phyloP scores from a whole-genome alignment of 2,113 vertebrate species.

The Xenopus borealis region DNA sequence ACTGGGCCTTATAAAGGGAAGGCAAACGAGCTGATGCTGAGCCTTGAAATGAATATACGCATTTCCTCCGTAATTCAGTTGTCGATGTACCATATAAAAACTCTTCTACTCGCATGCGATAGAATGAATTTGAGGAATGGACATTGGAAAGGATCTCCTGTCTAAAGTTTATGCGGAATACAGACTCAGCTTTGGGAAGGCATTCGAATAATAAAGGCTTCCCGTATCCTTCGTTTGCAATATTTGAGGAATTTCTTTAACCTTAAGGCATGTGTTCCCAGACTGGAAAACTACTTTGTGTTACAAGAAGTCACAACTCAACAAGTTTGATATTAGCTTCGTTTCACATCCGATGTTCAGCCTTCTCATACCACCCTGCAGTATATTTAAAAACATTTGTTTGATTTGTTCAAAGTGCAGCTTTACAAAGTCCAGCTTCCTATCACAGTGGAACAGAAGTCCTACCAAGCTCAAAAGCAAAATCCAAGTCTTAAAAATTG shows the following conservation, averaged over 20 bases:
- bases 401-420: not conserved
- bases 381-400: not conserved
- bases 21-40: too few species aligned
- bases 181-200: too few species aligned
- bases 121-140: too few species aligned
- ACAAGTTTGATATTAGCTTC: not conserved
- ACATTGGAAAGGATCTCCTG: too few species aligned
- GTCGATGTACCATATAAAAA: too few species aligned
- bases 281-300: constrained; percentile 8
- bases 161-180: too few species aligned
- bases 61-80: too few species aligned
- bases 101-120: too few species aligned
- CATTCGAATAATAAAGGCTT: too few species aligned
- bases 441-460: not conserved
- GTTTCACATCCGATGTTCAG: not conserved
- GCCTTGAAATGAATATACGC: too few species aligned
- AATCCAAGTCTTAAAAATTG: not conserved
- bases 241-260: not conserved
- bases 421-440: too few species aligned
- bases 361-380: not conserved
- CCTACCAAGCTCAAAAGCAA: not conserved
- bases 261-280: constrained; percentile 31
- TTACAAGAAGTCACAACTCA: constrained; percentile 8
- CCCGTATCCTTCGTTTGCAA: not conserved
- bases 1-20: too few species aligned